Evolutionary conservation across 2,888 invertebrate species (phyloP).

Genomic region (Seladonia tumulorum): DNA sequence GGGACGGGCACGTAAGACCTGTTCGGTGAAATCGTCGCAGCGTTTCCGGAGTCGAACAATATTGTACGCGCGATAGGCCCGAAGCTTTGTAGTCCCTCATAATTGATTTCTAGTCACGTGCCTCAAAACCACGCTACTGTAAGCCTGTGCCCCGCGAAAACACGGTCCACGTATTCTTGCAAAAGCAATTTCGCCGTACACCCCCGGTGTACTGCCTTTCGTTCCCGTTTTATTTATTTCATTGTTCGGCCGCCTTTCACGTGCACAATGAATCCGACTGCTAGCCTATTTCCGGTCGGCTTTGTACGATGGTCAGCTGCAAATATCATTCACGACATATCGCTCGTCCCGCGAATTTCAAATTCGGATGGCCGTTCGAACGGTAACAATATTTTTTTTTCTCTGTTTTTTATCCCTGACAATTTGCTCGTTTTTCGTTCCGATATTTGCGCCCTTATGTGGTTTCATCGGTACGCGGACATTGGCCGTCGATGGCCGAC

Average conservation of each 20-base stretch:
- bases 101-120: slow-evolving; percentile 71
- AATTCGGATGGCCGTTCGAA: background rate
- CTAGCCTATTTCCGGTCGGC: slow-evolving; percentile 52
- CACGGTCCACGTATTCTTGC: slow-evolving; percentile 51
- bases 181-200: slow-evolving; percentile 48
- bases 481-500: background rate
- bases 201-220: slow-evolving; percentile 22
- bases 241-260: slow-evolving; percentile 49
- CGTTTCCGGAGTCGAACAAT: slow-evolving; percentile 45
- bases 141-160: slow-evolving; percentile 12
- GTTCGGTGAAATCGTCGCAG: slow-evolving; percentile 43
- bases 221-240: slow-evolving; percentile 53
- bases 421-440: background rate
- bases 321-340: slow-evolving; percentile 50
- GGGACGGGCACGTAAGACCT: slow-evolving; percentile 37
- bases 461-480: background rate
- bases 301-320: slow-evolving; percentile 46
- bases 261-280: slow-evolving; percentile 45
- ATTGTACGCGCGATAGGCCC: slow-evolving; percentile 15
- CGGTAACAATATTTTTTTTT: background rate
- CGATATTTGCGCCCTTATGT: background rate
- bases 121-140: slow-evolving; percentile 55
- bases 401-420: background rate
- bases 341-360: background rate
- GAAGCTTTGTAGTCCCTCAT: slow-evolving; percentile 57